Conservation (phyloP, 2,888 invertebrate species). For the Andrena trimmerana region DNA sequence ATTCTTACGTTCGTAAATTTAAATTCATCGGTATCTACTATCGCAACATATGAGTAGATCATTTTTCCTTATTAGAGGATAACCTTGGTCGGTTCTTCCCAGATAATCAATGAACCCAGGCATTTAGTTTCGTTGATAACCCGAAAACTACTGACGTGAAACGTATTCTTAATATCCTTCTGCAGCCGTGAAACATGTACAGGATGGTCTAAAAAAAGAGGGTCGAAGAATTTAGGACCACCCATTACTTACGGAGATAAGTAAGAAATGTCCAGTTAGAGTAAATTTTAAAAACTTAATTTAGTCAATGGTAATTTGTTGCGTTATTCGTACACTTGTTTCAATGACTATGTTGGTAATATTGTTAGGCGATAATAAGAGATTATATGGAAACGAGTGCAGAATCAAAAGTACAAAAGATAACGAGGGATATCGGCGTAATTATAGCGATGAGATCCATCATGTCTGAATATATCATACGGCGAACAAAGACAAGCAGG, state of each 20-base stretch:
- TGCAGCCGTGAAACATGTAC: not conserved
- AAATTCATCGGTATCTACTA: not conserved
- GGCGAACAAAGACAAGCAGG: no score
- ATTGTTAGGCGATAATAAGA: no score
- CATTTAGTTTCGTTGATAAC: constrained; percentile 53
- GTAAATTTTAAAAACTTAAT: not conserved
- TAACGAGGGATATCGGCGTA: no score
- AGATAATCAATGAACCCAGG: constrained; percentile 48
- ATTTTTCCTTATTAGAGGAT: not conserved
- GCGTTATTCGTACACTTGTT: not conserved
- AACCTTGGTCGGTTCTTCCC: constrained; percentile 6
- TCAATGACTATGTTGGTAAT: no score
- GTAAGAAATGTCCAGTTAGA: not conserved
- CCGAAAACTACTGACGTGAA: constrained; percentile 17
- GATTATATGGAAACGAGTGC: no score
- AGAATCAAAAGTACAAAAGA: no score
- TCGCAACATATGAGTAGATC: not conserved
- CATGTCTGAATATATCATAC: no score
- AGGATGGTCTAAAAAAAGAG: not conserved
- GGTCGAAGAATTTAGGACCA: not conserved
- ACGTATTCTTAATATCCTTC: constrained; percentile 16
- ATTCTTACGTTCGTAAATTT: not conserved
- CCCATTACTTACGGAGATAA: not conserved
- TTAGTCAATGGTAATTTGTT: not conserved
- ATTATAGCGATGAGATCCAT: no score